phyloP scores from a whole-genome alignment of 30 jellyfish, hydroid and myxozoan species.

The Pseudorhiza aurosa region DNA sequence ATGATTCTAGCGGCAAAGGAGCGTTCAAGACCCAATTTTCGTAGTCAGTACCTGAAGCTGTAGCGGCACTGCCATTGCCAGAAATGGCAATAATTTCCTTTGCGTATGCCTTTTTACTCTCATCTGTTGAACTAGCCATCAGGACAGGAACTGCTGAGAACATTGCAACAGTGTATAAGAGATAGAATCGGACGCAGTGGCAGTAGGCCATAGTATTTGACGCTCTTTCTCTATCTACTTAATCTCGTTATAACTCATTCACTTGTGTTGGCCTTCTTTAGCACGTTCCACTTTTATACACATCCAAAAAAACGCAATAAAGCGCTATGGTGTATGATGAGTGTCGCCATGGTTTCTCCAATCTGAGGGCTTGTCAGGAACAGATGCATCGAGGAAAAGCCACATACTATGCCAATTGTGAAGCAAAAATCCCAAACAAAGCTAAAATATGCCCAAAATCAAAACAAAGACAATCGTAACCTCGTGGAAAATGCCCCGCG shows the following conservation, averaged over 20 bases:
- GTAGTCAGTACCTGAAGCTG: neutral
- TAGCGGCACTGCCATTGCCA: neutral
- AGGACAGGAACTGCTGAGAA: neutral
- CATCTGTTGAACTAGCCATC: neutral
- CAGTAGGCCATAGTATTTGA: neutral
- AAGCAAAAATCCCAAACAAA: constrained; percentile 24
- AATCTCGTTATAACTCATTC: neutral
- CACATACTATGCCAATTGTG: constrained; percentile 25
- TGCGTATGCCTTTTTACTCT: neutral
- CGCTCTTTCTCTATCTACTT: no score
- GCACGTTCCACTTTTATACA: neutral
- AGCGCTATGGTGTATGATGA: constrained; percentile 16
- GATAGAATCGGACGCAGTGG: neutral
- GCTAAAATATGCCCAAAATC: neutral
- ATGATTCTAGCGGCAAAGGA: constrained; percentile 38
- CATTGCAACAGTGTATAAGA: neutral
- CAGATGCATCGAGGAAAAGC: neutral
- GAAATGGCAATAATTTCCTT: neutral
- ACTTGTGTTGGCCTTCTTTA: neutral
- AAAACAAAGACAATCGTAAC: constrained; percentile 1
- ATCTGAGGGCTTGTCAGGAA: neutral
- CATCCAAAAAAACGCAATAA: constrained; percentile 11
- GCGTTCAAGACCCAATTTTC: constrained; percentile 23
- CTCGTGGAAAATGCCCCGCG: constrained; percentile 9
- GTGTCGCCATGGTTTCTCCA: constrained; percentile 66